These are phyloP conservation scores for Atta texana DNA, from an alignment of 1,140 invertebrate species.

Conservation along the genomic window DNA sequence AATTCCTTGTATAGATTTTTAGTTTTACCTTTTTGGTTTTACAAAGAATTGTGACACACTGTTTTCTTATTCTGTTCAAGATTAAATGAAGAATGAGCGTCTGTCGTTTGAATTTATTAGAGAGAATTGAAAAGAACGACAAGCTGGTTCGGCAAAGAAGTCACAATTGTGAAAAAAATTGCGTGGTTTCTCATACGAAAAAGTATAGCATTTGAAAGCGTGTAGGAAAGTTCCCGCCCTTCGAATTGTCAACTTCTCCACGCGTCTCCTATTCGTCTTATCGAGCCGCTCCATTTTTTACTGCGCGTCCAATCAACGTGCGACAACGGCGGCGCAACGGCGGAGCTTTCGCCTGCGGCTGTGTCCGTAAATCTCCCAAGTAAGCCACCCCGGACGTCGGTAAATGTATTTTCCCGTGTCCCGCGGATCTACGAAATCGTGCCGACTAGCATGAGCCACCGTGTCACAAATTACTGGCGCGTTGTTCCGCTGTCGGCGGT, in stretches of 20 bases:
- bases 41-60: neutral
- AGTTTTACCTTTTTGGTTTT: neutral
- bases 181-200: neutral
- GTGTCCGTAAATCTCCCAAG: slow-evolving; percentile 52
- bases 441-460: slow-evolving; percentile 48
- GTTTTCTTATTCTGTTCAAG: neutral
- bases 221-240: neutral
- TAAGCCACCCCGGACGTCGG: slow-evolving; percentile 41
- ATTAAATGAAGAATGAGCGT: neutral
- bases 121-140: neutral
- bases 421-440: slow-evolving; percentile 43
- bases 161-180: neutral
- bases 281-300: slow-evolving; percentile 51
- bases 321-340: slow-evolving; percentile 30
- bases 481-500: slow-evolving; percentile 60
- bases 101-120: neutral
- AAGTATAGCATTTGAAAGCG: neutral
- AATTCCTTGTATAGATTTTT: neutral
- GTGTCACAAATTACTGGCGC: slow-evolving; percentile 72
- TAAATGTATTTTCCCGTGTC: slow-evolving; percentile 57
- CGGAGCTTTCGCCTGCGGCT: neutral
- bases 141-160: neutral
- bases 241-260: slow-evolving; percentile 40
- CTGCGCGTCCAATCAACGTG: slow-evolving; percentile 39
- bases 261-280: slow-evolving; percentile 55